These are phyloP conservation scores for Ephestia elutella DNA, from an alignment of 1,140 invertebrate genomes.

Conservation along the genomic window DNA sequence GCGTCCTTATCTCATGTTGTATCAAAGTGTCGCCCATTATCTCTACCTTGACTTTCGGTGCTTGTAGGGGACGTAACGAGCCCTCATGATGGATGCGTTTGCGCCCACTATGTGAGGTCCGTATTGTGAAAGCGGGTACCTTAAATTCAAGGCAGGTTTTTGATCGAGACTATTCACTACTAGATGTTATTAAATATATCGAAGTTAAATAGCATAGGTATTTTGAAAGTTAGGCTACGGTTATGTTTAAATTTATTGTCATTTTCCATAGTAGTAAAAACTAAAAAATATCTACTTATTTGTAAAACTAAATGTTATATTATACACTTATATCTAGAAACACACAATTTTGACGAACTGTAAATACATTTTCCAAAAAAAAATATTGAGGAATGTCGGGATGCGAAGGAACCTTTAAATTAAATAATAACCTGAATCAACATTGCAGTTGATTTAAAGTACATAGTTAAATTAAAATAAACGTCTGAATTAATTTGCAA, in stretches of 20 bases:
- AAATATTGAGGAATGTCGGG: slow-evolving; percentile 14
- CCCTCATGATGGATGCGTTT: slow-evolving; percentile 64
- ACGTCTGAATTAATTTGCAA: slow-evolving; percentile 36
- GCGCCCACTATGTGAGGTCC: slow-evolving; percentile 49
- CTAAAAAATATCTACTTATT: too few species aligned
- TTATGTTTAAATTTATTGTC: too few species aligned
- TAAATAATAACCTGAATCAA: neutral
- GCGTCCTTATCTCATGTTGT: slow-evolving; percentile 62
- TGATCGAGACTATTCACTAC: neutral
- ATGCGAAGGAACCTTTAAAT: neutral
- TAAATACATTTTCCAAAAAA: too few species aligned
- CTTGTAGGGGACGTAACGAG: slow-evolving; percentile 51
- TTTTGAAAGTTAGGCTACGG: too few species aligned
- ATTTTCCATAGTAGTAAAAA: too few species aligned
- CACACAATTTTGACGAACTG: too few species aligned
- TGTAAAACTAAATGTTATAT: too few species aligned
- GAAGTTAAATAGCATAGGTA: too few species aligned
- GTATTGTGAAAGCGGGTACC: slow-evolving; percentile 30
- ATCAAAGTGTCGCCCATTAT: slow-evolving; percentile 70
- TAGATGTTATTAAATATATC: too few species aligned
- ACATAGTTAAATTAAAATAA: slow-evolving; percentile 24
- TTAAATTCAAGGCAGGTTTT: slow-evolving; percentile 14
- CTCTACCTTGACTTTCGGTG: slow-evolving; percentile 55
- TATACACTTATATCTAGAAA: too few species aligned
- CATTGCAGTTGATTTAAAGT: neutral